phyloP scores from a whole-genome alignment of 2,797 vertebrate species.

The Lepilemur ruficaudatus region DNA sequence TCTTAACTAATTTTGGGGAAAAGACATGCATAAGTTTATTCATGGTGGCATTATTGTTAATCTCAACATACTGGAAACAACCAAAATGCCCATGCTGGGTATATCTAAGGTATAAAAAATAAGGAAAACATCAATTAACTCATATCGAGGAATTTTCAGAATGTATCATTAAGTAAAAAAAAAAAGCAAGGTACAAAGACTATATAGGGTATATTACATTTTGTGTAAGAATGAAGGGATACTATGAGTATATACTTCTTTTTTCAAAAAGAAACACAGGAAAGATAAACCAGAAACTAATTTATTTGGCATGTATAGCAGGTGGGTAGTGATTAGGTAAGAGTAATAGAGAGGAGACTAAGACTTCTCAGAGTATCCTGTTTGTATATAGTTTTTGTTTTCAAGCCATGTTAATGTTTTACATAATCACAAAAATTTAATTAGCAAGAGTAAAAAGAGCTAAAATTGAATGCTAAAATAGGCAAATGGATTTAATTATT shows the following conservation, averaged over 20 bases:
- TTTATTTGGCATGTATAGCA: not conserved
- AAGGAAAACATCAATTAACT: not conserved
- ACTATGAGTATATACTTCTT: not conserved
- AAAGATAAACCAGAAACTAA: constrained; percentile 1
- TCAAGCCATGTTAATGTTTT: constrained; percentile 6
- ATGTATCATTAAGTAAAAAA: not conserved
- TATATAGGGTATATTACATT: not conserved
- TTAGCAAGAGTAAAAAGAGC: not conserved
- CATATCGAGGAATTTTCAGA: not conserved
- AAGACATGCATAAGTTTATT: not conserved
- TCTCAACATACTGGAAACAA: not conserved
- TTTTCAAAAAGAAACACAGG: not conserved
- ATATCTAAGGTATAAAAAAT: not conserved
- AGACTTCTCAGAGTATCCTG: not conserved
- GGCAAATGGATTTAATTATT: not conserved
- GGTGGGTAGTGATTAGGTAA: not conserved
- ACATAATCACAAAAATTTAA: not conserved
- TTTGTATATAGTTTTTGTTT: not conserved
- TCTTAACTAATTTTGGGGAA: not conserved
- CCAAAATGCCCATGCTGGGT: not conserved
- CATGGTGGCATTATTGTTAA: not conserved
- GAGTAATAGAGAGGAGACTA: not conserved
- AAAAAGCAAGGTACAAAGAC: not conserved
- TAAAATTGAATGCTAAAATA: not conserved
- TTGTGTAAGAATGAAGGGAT: not conserved